These are phyloP conservation scores for Anabacerthia variegaticeps DNA, from an alignment of 2,797 vertebrate genomes.

Conservation along the genomic window DNA sequence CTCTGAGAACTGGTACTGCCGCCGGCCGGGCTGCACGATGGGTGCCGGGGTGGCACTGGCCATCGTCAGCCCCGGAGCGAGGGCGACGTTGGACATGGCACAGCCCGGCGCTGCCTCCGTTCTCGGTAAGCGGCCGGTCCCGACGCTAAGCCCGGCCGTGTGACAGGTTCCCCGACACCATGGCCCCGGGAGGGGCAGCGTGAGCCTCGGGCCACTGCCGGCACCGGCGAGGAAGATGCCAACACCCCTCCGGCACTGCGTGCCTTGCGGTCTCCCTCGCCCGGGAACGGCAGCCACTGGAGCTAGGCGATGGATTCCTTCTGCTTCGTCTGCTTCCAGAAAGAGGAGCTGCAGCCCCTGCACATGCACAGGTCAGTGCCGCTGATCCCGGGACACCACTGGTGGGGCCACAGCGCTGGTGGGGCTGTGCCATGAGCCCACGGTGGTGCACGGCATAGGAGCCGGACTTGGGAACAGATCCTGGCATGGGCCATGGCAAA, in stretches of 20 bases:
- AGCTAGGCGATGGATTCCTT: conserved; percentile 72
- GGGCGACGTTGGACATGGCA: background rate
- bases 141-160: accelerated
- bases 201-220: background rate
- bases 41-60: accelerated
- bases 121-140: background rate
- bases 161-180: background rate
- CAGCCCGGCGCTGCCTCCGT: background rate
- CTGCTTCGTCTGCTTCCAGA: conserved; percentile 80
- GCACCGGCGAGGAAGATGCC: background rate
- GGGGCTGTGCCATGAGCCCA: accelerated
- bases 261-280: background rate
- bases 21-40: background rate
- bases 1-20: background rate
- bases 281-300: background rate
- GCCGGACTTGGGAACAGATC: background rate
- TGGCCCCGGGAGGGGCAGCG: background rate
- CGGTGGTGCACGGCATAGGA: background rate
- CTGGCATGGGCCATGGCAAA: background rate
- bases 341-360: conserved; percentile 76
- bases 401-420: accelerated
- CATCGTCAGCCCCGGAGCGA: accelerated
- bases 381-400: background rate
- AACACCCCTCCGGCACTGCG: background rate
- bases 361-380: conserved; percentile 76